Conservation (phyloP, 2,888 invertebrate species). For the Protophormia terraenovae region DNA sequence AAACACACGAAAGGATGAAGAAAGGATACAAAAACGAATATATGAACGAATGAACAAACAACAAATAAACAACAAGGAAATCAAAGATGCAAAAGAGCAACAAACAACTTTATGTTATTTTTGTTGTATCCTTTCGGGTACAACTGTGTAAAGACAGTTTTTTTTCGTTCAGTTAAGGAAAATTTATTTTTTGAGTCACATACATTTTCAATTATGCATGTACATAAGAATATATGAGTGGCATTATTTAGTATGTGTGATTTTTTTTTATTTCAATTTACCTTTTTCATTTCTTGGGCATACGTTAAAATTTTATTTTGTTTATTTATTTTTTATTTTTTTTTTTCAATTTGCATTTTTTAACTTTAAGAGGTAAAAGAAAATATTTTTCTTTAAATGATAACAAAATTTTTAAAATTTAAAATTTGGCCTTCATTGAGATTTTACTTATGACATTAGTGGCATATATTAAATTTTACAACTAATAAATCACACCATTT, state of each 20-base stretch:
- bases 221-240: neutral
- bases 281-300: neutral
- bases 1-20: neutral
- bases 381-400: too few species aligned
- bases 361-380: neutral
- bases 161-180: neutral
- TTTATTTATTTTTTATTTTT: neutral
- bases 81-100: slow-evolving; percentile 46
- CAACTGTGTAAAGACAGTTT: neutral
- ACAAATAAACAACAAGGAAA: slow-evolving; percentile 45
- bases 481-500: too few species aligned
- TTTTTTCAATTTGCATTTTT: neutral
- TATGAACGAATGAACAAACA: neutral
- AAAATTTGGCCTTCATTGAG: too few species aligned
- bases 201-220: slow-evolving; percentile 53
- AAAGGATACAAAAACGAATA: neutral
- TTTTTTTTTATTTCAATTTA: neutral
- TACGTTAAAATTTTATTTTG: neutral
- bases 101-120: slow-evolving; percentile 23
- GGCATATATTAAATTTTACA: too few species aligned
- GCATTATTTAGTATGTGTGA: neutral
- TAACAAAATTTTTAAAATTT: too few species aligned
- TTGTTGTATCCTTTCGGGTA: neutral
- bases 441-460: too few species aligned
- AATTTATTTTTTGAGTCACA: slow-evolving; percentile 21